Percentiles rank a stretch among this genome's conserved stretches.
phyloP scores from a whole-genome alignment of 2,113 vertebrate species.

The Pimephales promelas region DNA sequence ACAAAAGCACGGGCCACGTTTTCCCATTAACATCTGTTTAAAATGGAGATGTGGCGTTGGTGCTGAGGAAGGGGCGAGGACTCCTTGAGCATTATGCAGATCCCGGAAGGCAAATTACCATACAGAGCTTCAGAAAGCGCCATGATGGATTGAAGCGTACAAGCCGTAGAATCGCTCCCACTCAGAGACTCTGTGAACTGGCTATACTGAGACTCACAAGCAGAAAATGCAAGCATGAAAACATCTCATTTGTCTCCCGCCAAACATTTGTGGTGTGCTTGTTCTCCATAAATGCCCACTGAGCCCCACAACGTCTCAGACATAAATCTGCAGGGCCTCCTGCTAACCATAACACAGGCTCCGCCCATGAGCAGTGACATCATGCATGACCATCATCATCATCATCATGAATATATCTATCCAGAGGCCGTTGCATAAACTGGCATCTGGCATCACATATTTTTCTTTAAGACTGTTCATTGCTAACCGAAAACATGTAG shows the following conservation, averaged over 20 bases:
- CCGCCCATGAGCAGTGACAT: background rate
- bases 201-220: background rate
- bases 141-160: slow-evolving; percentile 43
- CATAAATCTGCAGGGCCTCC: background rate
- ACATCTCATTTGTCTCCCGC: slow-evolving; percentile 43
- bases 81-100: slow-evolving; percentile 47
- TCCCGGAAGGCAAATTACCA: slow-evolving; percentile 49
- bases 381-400: background rate
- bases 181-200: slow-evolving; percentile 29
- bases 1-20: slow-evolving; percentile 32
- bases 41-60: slow-evolving; percentile 51
- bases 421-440: background rate
- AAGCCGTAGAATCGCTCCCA: slow-evolving; percentile 46
- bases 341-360: background rate
- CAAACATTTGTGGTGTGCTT: slow-evolving; percentile 39
- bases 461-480: too few relatives aligned
- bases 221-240: slow-evolving; percentile 31
- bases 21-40: slow-evolving; percentile 52
- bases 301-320: background rate
- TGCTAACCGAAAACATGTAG: too few relatives aligned
- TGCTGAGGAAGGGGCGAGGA: slow-evolving; percentile 5
- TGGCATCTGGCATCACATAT: too few relatives aligned
- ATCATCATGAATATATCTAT: background rate
- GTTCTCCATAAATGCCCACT: slow-evolving; percentile 18
- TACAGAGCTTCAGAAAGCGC: slow-evolving; percentile 34